Evolutionary conservation across 2,888 invertebrate species (phyloP).

Genomic region (Pollenia angustigena): DNA sequence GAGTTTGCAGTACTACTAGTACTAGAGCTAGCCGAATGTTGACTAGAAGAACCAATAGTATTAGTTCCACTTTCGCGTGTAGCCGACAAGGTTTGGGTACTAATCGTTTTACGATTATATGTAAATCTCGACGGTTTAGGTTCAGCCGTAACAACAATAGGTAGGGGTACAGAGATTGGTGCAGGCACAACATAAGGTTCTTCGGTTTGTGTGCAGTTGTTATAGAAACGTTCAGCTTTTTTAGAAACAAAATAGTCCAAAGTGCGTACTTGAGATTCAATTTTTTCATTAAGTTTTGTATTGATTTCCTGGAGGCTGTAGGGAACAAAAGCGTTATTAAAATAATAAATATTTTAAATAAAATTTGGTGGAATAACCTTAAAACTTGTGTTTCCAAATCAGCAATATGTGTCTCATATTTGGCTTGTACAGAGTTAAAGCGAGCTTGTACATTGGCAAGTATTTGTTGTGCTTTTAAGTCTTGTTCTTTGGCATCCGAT

Average conservation of each 20-base stretch:
- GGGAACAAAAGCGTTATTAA: not conserved
- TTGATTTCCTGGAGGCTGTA: conserved; percentile 84
- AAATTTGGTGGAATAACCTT: conserved; percentile 78
- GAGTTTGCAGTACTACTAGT: conserved; percentile 83
- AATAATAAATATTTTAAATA: conserved; percentile 35
- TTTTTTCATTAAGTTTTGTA: conserved; percentile 86
- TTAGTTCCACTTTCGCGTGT: conserved; percentile 80
- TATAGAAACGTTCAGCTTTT: conserved; percentile 81
- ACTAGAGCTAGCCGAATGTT: conserved; percentile 82
- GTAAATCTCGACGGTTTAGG: conserved; percentile 75
- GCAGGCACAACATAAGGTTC: conserved; percentile 15
- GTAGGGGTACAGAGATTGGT: conserved; percentile 21
- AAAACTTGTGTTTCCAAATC: conserved; percentile 89
- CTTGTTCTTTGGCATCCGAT: conserved; percentile 89
- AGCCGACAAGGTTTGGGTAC: conserved; percentile 75
- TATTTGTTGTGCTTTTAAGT: conserved; percentile 89
- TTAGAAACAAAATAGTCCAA: conserved; percentile 82
- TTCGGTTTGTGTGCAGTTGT: conserved; percentile 84
- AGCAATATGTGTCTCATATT: conserved; percentile 90
- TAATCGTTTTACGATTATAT: conserved; percentile 68
- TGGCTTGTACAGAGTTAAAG: conserved; percentile 90
- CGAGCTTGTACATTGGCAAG: conserved; percentile 90
- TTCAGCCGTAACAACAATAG: conserved; percentile 52
- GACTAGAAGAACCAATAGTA: conserved; percentile 79
- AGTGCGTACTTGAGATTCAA: conserved; percentile 84